A percentile compares a stretch with the other conserved stretches of the same genome.
These are phyloP conservation scores for Pteruthius melanotis DNA, from an alignment of 2,113 vertebrate genomes.

Conservation along the genomic window DNA sequence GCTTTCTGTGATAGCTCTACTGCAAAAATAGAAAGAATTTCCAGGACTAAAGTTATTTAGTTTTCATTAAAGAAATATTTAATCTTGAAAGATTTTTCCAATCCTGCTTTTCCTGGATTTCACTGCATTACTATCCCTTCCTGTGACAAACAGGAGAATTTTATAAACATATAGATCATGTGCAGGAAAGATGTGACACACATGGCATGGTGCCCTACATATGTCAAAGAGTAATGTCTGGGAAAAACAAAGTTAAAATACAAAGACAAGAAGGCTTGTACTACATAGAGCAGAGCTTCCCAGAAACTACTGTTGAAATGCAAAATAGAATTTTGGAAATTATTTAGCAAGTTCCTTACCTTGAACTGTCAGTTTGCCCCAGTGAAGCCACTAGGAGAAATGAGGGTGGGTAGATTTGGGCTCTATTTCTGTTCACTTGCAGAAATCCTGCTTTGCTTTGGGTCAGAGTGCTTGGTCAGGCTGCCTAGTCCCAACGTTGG, in stretches of 20 bases:
- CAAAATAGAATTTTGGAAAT: background rate
- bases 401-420: background rate
- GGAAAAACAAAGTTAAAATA: slow-evolving; percentile 1
- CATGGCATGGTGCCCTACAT: background rate
- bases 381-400: background rate
- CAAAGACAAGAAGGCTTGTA: background rate
- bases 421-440: background rate
- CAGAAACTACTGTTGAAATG: background rate
- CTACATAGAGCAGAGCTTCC: background rate
- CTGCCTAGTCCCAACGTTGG: background rate
- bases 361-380: background rate
- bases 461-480: background rate
- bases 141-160: background rate
- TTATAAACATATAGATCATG: background rate
- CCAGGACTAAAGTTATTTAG: background rate
- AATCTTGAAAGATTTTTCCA: background rate
- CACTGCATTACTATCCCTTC: background rate
- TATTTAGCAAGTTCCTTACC: background rate
- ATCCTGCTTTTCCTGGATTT: background rate
- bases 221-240: background rate
- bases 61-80: background rate
- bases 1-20: background rate
- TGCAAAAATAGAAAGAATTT: background rate
- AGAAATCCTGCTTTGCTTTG: background rate
- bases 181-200: background rate